phyloP scores from a whole-genome alignment of 2,797 vertebrate genomes.

The Neoniphon sammara region DNA sequence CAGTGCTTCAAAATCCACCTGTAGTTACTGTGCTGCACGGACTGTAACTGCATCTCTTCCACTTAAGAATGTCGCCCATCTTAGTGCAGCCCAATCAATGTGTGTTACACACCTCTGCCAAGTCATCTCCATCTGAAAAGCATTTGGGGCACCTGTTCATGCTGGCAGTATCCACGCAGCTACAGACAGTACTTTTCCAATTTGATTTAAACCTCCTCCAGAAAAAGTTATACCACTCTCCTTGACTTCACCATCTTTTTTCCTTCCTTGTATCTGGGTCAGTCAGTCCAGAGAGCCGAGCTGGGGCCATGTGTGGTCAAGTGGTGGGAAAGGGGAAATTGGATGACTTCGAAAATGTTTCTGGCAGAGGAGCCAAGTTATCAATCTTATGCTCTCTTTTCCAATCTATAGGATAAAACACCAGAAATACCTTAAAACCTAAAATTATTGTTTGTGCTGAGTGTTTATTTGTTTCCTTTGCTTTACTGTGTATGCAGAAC shows the following conservation, averaged over 20 bases:
- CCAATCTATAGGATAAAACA: neutral
- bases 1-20: conserved; percentile 8
- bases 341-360: conserved; percentile 25
- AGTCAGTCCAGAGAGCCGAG: conserved; percentile 45
- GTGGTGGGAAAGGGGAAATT: conserved; percentile 38
- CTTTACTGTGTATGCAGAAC: neutral
- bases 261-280: conserved; percentile 65
- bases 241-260: conserved; percentile 43
- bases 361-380: conserved; percentile 17
- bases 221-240: conserved; percentile 51
- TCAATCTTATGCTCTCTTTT: neutral
- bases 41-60: conserved; percentile 46
- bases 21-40: conserved; percentile 1
- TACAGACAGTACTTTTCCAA: conserved; percentile 34
- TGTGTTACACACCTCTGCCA: conserved; percentile 65
- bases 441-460: neutral
- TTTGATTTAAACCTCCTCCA: conserved; percentile 62
- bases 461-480: neutral
- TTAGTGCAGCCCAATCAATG: conserved; percentile 40
- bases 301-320: conserved; percentile 60
- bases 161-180: conserved; percentile 34
- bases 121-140: conserved; percentile 64
- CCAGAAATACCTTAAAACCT: neutral
- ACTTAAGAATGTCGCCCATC: conserved; percentile 54
- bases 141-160: conserved; percentile 57